Percentiles rank a stretch among this genome's conserved stretches.
Evolutionary conservation across 2,113 vertebrate genomes (phyloP).

Genomic region (Sarotherodon lohbergeri): DNA sequence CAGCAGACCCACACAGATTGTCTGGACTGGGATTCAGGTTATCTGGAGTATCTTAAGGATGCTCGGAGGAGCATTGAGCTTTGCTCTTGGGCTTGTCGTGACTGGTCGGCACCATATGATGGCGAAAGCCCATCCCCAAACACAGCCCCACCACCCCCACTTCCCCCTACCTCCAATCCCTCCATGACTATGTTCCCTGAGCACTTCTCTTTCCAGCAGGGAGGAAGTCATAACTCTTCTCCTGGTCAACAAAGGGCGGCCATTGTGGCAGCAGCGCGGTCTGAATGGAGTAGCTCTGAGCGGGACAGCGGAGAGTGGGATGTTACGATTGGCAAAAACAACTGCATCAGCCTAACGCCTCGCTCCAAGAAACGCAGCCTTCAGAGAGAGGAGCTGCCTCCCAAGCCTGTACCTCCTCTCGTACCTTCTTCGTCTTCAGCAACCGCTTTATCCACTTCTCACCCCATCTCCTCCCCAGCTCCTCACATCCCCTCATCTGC

Average conservation of each 20-base stretch:
- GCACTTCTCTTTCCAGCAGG: conserved; percentile 67
- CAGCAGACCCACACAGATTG: conserved; percentile 32
- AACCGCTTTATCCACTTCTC: background rate
- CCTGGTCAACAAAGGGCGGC: conserved; percentile 64
- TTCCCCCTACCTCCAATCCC: conserved; percentile 56
- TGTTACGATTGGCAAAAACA: conserved; percentile 72
- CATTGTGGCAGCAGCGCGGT: conserved; percentile 58
- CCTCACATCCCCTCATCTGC: conserved; percentile 4
- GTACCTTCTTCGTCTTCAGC: conserved; percentile 36
- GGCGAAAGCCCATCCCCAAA: conserved; percentile 82
- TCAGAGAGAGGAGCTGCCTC: conserved; percentile 70
- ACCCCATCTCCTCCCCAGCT: background rate
- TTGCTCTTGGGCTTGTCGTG: conserved; percentile 83
- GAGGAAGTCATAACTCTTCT: conserved; percentile 4
- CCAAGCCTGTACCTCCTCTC: conserved; percentile 48
- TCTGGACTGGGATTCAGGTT: conserved; percentile 85
- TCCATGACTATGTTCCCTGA: conserved; percentile 66
- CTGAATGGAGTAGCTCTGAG: conserved; percentile 71
- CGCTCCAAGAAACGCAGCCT: conserved; percentile 90
- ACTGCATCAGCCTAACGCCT: conserved; percentile 75
- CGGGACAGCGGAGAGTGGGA: conserved; percentile 80
- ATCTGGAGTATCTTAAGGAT: conserved; percentile 90
- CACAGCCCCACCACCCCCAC: conserved; percentile 45
- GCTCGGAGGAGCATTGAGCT: conserved; percentile 80
- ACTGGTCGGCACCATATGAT: conserved; percentile 93